phyloP scores from a whole-genome alignment of 2,888 invertebrate genomes.

The Carpatolechia fugitivella region DNA sequence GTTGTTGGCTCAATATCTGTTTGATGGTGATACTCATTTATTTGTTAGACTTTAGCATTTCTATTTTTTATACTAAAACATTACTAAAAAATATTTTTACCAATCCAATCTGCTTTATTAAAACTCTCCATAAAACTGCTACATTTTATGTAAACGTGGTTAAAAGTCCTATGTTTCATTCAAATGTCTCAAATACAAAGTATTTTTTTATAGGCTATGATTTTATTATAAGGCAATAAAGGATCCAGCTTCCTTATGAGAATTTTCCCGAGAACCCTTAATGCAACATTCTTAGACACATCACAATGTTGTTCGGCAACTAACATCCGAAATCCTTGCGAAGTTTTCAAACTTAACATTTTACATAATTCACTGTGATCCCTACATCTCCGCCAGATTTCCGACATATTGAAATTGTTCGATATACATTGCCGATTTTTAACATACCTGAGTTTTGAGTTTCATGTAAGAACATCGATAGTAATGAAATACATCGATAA shows the following conservation, averaged over 20 bases:
- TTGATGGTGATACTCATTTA: no score
- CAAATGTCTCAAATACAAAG: neutral
- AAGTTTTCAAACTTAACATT: constrained; percentile 16
- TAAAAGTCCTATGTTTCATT: neutral
- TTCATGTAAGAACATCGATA: neutral
- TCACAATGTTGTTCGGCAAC: constrained; percentile 11
- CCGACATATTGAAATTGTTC: neutral
- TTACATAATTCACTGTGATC: constrained; percentile 12
- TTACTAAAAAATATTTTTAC: no score
- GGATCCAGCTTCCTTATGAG: constrained; percentile 4
- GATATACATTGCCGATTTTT: neutral
- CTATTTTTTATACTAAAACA: no score
- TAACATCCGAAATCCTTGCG: constrained; percentile 13
- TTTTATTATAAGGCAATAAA: constrained; percentile 5
- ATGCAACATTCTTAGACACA: constrained; percentile 5
- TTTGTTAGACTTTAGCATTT: no score
- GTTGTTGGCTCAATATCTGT: no score
- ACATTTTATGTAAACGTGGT: no score
- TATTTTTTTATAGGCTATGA: neutral
- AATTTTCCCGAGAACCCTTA: neutral
- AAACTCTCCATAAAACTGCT: neutral
- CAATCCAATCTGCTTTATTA: neutral
- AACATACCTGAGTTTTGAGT: no score
- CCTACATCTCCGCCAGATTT: neutral
- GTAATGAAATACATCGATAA: neutral